phyloP scores from a whole-genome alignment of 2,797 vertebrate species.

The Sebastes umbrosus region DNA sequence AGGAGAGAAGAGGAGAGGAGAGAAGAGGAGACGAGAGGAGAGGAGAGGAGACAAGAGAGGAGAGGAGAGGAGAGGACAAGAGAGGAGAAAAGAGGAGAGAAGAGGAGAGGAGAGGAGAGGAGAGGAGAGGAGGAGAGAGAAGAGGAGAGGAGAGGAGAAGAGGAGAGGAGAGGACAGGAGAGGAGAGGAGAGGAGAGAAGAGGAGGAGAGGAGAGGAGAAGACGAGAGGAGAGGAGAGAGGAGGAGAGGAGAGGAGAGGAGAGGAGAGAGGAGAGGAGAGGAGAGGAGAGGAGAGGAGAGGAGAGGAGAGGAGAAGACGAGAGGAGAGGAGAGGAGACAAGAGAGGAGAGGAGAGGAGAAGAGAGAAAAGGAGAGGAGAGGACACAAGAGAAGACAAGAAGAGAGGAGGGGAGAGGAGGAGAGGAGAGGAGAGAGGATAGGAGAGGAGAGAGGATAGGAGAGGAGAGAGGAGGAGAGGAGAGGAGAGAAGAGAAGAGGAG shows the following conservation, averaged over 20 bases:
- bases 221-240: too few species aligned
- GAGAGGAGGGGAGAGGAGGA: too few species aligned
- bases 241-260: not conserved
- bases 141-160: not conserved
- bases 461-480: fast-evolving
- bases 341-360: fast-evolving
- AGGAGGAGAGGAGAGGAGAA: not conserved
- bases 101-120: not conserved
- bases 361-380: not conserved
- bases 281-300: fast-evolving
- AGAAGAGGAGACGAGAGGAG: not conserved
- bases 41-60: too few species aligned
- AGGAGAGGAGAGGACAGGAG: too few species aligned
- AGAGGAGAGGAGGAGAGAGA: not conserved
- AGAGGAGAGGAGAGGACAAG: fast-evolving
- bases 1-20: not conserved
- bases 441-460: not conserved
- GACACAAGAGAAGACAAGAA: too few species aligned
- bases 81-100: too few species aligned
- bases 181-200: not conserved
- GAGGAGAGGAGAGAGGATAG: not conserved
- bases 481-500: fast-evolving
- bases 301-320: not conserved
- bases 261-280: slow-evolving; percentile 2
- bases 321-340: too few species aligned